Conservation (phyloP, 2,888 invertebrate genomes). For the Drosophila tripunctata region DNA sequence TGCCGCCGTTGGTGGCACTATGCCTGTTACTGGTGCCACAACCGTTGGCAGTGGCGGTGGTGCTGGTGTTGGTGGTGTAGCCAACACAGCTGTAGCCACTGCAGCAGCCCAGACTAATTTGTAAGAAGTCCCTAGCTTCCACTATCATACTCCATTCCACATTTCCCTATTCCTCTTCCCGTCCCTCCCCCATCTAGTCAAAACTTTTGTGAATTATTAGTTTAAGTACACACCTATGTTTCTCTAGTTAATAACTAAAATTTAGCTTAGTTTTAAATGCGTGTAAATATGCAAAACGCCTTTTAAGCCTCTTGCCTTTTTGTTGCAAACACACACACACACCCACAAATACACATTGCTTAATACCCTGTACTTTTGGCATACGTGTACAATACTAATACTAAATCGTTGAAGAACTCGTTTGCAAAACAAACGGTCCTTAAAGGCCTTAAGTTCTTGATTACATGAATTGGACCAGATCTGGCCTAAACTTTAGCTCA, state of each 20-base stretch:
- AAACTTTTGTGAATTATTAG: not conserved
- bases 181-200: not conserved
- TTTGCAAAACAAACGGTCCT: too few species aligned
- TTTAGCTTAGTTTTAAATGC: conserved; percentile 2
- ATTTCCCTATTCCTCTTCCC: too few species aligned
- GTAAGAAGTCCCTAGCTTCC: conserved; percentile 40
- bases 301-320: conserved; percentile 41
- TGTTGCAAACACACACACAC: conserved; percentile 26
- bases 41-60: not conserved
- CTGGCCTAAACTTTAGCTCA: too few species aligned
- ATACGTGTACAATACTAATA: too few species aligned
- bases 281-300: conserved; percentile 29
- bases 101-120: conserved; percentile 59
- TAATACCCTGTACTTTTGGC: conserved; percentile 11
- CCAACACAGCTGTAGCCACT: not conserved
- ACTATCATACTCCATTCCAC: too few species aligned
- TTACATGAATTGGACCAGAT: too few species aligned
- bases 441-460: too few species aligned
- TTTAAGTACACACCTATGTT: not conserved
- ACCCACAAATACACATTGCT: not conserved
- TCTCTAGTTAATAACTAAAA: conserved; percentile 10
- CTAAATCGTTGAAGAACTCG: too few species aligned
- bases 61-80: not conserved
- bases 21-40: conserved; percentile 14
- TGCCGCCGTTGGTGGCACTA: conserved; percentile 23